Percentiles rank a stretch among this genome's conserved stretches.
These are phyloP conservation scores for Dromas ardeola DNA, from an alignment of 2,113 vertebrate species.

Conservation along the genomic window DNA sequence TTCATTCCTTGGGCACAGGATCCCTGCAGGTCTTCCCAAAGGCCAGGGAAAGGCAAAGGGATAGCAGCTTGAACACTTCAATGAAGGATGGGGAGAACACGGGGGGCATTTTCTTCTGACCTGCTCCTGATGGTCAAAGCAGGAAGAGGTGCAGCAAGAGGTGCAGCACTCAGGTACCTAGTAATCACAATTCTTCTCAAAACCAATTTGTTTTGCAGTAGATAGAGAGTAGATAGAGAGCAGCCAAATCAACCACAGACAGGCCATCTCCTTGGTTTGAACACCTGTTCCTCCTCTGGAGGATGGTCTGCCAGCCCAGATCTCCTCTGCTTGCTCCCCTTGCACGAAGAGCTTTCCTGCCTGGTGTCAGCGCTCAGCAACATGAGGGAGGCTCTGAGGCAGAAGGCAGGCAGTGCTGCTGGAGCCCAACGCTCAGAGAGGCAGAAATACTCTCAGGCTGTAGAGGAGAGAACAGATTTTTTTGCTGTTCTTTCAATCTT, in stretches of 20 bases:
- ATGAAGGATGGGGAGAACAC: not conserved
- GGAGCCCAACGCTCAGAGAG: not conserved
- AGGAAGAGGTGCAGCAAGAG: not conserved
- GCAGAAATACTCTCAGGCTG: not conserved
- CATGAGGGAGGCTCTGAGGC: not conserved
- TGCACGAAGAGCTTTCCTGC: not conserved
- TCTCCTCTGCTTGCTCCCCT: not conserved
- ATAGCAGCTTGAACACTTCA: not conserved
- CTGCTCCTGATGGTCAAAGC: not conserved
- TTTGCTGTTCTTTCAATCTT: not conserved
- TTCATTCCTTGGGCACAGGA: not conserved
- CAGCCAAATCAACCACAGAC: not conserved
- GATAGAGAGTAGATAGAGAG: too few species aligned
- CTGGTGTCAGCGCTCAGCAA: not conserved
- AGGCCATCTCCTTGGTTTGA: not conserved
- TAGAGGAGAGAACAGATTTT: not conserved
- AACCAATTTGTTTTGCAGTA: not conserved
- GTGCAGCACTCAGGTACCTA: not conserved
- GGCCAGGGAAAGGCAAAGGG: not conserved
- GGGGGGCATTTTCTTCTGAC: not conserved
- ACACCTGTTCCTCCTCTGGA: accelerated
- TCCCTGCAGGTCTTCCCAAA: not conserved
- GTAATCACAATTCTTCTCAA: not conserved
- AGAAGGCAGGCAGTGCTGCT: not conserved
- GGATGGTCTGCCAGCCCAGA: not conserved